These are phyloP conservation scores for Eupsilia transversa DNA, from an alignment of 2,888 invertebrate genomes.

Conservation along the genomic window DNA sequence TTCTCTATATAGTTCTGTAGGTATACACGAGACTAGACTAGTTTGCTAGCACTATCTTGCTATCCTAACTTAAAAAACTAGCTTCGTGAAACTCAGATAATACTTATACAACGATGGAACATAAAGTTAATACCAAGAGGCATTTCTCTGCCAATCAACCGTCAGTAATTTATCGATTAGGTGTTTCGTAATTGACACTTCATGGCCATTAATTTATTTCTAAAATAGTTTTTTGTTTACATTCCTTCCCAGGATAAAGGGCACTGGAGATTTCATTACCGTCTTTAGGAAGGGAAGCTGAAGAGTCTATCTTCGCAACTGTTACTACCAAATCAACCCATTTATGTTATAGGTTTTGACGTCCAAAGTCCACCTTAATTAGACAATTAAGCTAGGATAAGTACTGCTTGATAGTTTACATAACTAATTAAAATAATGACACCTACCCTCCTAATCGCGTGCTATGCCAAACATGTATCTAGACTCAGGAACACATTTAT, in stretches of 20 bases:
- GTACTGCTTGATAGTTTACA: not conserved
- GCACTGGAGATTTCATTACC: not conserved
- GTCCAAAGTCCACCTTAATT: not conserved
- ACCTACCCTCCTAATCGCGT: not conserved
- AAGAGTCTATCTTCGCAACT: constrained; percentile 4
- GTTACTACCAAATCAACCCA: not conserved
- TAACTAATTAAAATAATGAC: not conserved
- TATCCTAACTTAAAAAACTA: too few relatives aligned
- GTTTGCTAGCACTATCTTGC: too few relatives aligned
- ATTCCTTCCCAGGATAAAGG: not conserved
- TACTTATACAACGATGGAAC: not conserved
- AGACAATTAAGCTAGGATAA: not conserved
- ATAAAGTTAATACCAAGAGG: not conserved
- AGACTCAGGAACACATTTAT: constrained; percentile 32
- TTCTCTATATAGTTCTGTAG: too few relatives aligned
- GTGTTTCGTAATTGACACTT: constrained; percentile 10
- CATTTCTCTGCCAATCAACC: not conserved
- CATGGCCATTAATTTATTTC: not conserved
- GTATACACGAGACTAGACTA: too few relatives aligned
- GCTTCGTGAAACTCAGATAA: too few relatives aligned
- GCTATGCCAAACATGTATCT: not conserved
- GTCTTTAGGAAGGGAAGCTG: not conserved
- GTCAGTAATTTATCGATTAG: not conserved
- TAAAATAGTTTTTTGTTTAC: not conserved
- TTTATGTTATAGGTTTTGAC: not conserved